Evolutionary conservation across 2,888 invertebrate genomes (phyloP).

Genomic region (Xylophagus ater): DNA sequence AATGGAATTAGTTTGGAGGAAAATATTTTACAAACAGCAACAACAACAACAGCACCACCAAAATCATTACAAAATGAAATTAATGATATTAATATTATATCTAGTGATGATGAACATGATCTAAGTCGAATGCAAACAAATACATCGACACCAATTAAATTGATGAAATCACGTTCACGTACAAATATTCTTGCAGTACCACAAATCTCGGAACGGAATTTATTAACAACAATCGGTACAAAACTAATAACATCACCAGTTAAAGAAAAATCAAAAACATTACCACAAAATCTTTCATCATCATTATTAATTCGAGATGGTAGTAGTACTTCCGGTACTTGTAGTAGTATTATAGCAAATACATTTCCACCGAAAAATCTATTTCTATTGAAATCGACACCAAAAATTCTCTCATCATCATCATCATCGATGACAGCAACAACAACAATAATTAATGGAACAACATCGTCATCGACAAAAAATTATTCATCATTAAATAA

Average conservation of each 20-base stretch:
- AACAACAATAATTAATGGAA: neutral
- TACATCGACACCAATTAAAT: constrained; percentile 39
- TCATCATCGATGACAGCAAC: constrained; percentile 15
- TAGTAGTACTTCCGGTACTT: constrained; percentile 17
- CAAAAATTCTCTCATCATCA: constrained; percentile 23
- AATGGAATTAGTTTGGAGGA: constrained; percentile 33
- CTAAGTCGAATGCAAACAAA: constrained; percentile 39
- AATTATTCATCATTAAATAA: constrained; percentile 13
- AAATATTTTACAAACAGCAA: constrained; percentile 4
- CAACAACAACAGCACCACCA: constrained; percentile 9
- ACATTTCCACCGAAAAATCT: constrained; percentile 40
- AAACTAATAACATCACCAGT: constrained; percentile 18
- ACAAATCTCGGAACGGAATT: constrained; percentile 27
- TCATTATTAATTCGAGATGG: constrained; percentile 28
- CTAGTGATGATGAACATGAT: constrained; percentile 39
- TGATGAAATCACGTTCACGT: constrained; percentile 39
- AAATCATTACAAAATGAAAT: constrained; percentile 26
- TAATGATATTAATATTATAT: constrained; percentile 38
- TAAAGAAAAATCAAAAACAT: constrained; percentile 49
- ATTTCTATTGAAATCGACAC: constrained; percentile 36
- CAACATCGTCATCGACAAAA: constrained; percentile 4
- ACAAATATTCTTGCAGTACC: constrained; percentile 45
- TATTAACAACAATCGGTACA: constrained; percentile 12
- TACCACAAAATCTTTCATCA: constrained; percentile 47
- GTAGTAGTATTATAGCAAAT: constrained; percentile 25